phyloP scores from a whole-genome alignment of 2,113 vertebrate genomes.

The Pedetes capensis region DNA sequence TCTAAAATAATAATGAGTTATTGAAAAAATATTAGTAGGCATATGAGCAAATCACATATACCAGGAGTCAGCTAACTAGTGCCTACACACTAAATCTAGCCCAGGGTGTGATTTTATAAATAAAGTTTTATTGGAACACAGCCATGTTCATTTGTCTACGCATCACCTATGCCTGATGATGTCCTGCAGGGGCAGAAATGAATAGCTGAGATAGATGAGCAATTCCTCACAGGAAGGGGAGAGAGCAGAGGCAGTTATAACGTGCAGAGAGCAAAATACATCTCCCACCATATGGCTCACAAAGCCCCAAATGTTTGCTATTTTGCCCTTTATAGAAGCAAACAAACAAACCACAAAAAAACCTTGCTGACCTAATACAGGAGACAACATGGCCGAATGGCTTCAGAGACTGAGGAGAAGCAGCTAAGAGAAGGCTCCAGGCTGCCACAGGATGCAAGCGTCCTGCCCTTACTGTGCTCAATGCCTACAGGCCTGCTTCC shows the following conservation, averaged over 20 bases:
- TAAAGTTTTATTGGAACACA: slow-evolving; percentile 50
- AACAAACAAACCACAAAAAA: neutral
- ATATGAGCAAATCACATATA: neutral
- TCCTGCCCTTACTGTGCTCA: too few relatives aligned
- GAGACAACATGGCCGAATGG: too few relatives aligned
- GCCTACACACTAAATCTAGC: neutral
- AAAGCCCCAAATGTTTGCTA: neutral
- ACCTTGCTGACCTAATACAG: too few relatives aligned
- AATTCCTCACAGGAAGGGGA: neutral
- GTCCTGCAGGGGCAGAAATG: neutral
- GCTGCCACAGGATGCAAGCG: too few relatives aligned
- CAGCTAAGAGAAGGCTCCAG: too few relatives aligned
- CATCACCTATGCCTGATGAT: neutral
- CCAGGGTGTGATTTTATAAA: neutral
- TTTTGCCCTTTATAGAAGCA: neutral
- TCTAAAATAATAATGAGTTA: neutral
- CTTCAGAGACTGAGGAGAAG: too few relatives aligned
- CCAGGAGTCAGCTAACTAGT: neutral
- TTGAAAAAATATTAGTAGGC: neutral
- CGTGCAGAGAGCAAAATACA: neutral
- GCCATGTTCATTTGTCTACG: neutral
- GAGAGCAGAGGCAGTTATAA: neutral
- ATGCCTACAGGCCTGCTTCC: too few relatives aligned
- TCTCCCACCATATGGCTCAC: neutral
- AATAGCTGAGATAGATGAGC: neutral